A percentile compares a stretch with the other conserved stretches of the same genome.
Conservation (phyloP, 2,113 vertebrate species). For the Tinamus guttatus region DNA sequence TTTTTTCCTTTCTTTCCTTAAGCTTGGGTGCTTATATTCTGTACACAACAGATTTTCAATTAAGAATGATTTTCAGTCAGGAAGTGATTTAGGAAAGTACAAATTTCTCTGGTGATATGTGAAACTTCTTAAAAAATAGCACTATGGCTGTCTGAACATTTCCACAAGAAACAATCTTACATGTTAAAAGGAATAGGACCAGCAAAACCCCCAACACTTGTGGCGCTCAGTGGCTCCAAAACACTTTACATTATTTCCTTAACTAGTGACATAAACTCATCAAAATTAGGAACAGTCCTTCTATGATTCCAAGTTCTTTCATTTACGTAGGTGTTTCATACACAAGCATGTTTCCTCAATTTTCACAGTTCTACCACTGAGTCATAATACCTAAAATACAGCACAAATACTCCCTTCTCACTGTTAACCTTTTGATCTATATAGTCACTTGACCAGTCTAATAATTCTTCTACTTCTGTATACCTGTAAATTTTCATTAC, state of each 20-base stretch:
- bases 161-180: fast-evolving
- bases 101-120: not conserved
- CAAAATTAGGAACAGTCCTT: fast-evolving
- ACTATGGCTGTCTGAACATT: not conserved
- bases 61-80: not conserved
- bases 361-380: not conserved
- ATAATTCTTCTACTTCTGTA: not conserved
- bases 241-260: not conserved
- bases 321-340: not conserved
- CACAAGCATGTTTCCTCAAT: not conserved
- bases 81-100: not conserved
- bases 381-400: not conserved
- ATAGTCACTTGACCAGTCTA: not conserved
- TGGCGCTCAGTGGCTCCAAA: not conserved
- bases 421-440: fast-evolving
- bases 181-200: fast-evolving
- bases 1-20: not conserved
- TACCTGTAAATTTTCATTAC: not conserved
- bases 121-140: not conserved
- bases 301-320: not conserved
- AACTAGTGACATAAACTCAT: not conserved
- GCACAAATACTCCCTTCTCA: not conserved
- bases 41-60: not conserved
- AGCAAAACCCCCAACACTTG: fast-evolving
- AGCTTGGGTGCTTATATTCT: not conserved